phyloP scores from a whole-genome alignment of 2,113 vertebrate species.

The Aphyosemion australe region DNA sequence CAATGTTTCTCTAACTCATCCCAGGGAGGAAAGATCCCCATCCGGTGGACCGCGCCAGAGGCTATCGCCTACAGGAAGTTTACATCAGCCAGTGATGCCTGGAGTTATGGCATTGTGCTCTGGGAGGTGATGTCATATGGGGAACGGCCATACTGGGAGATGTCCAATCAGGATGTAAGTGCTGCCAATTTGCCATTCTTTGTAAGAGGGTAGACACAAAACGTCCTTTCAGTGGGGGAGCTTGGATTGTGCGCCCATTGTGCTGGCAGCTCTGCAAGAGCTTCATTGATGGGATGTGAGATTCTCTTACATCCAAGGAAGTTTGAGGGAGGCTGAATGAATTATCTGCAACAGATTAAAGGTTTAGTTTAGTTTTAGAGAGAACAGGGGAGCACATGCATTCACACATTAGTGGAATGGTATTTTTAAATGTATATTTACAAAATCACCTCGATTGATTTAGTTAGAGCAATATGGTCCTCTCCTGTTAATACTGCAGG shows the following conservation, averaged over 20 bases:
- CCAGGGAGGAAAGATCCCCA: conserved; percentile 97
- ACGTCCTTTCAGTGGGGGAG: not conserved
- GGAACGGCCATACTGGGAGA: conserved; percentile 98
- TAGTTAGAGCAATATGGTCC: no score
- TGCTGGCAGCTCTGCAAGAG: conserved; percentile 6
- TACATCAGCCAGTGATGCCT: conserved; percentile 95
- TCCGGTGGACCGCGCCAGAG: conserved; percentile 97
- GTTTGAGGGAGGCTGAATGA: not conserved
- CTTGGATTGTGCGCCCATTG: conserved; percentile 7
- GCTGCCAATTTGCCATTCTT: conserved; percentile 18
- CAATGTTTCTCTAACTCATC: conserved; percentile 12
- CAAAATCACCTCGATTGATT: no score
- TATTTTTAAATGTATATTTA: no score
- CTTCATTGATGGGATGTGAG: conserved; percentile 5
- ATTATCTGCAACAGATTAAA: not conserved
- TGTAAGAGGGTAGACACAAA: conserved; percentile 5
- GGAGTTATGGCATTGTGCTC: conserved; percentile 97
- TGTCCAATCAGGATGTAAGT: conserved; percentile 99
- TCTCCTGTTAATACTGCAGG: no score
- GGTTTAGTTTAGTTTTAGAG: not conserved
- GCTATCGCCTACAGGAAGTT: conserved; percentile 98
- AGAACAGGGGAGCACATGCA: not conserved
- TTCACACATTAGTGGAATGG: not conserved
- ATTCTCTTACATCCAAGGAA: not conserved
- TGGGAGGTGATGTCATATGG: conserved; percentile 99